Conservation (phyloP, 2,888 invertebrate species). For the Cephus pulcher region DNA sequence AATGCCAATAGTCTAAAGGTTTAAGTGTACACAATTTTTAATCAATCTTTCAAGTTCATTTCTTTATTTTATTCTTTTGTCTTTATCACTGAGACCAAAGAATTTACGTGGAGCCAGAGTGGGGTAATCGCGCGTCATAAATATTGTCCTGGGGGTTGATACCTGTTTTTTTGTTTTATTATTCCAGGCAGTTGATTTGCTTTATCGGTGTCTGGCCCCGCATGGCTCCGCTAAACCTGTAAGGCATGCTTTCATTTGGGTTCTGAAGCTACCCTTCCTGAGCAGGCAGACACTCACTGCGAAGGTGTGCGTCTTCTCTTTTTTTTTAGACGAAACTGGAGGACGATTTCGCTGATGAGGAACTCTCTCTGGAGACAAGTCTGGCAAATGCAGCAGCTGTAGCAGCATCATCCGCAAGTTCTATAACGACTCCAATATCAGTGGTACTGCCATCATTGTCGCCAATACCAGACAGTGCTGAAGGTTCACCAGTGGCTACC, state of each 20-base stretch:
- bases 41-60: not conserved
- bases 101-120: not conserved
- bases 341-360: slow-evolving; percentile 61
- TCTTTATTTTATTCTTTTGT: slow-evolving; percentile 7
- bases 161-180: slow-evolving; percentile 64
- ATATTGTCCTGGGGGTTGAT: slow-evolving; percentile 48
- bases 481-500: slow-evolving; percentile 41
- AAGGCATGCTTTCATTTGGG: slow-evolving; percentile 65
- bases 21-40: not conserved
- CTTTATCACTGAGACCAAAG: not conserved
- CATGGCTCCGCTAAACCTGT: slow-evolving; percentile 66
- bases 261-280: slow-evolving; percentile 40
- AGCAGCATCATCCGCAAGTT: slow-evolving; percentile 22
- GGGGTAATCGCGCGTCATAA: not conserved
- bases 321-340: slow-evolving; percentile 62
- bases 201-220: slow-evolving; percentile 67
- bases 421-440: slow-evolving; percentile 54
- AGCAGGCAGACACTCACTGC: slow-evolving; percentile 26
- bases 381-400: slow-evolving; percentile 16
- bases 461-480: slow-evolving; percentile 45
- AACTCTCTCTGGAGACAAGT: slow-evolving; percentile 52
- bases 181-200: slow-evolving; percentile 66
- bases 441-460: slow-evolving; percentile 59
- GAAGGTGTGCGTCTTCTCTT: slow-evolving; percentile 28
- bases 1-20: not conserved